These are phyloP conservation scores for Theristicus caerulescens DNA, from an alignment of 2,113 vertebrate genomes.

Conservation along the genomic window DNA sequence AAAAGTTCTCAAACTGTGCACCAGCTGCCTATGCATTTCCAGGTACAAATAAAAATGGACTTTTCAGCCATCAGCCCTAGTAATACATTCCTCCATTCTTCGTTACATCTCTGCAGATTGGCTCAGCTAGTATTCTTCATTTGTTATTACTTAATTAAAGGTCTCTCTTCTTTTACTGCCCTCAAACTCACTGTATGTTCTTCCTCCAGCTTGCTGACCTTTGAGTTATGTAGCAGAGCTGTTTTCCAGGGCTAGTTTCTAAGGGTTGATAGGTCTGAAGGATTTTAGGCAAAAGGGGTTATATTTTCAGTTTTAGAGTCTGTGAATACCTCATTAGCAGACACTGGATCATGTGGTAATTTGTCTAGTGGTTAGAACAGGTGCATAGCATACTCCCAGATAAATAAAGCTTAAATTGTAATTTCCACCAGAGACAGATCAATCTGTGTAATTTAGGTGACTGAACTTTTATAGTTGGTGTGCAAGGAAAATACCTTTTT, in stretches of 20 bases:
- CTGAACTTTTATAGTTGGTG: neutral
- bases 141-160: neutral
- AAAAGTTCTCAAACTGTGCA: neutral
- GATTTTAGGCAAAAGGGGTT: neutral
- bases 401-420: constrained; percentile 7
- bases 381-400: neutral
- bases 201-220: neutral
- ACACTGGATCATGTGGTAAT: neutral
- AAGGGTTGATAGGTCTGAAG: neutral
- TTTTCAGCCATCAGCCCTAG: neutral
- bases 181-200: neutral
- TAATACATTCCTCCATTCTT: neutral
- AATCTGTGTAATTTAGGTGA: neutral
- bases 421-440: neutral
- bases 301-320: neutral
- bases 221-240: neutral
- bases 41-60: neutral
- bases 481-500: neutral
- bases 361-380: neutral
- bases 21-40: neutral
- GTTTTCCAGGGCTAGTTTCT: neutral
- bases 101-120: neutral
- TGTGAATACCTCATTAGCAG: neutral
- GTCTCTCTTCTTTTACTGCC: neutral
- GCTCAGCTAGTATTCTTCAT: neutral